These are phyloP conservation scores for Amazona finschi DNA, from an alignment of 2,797 vertebrate species.

Conservation along the genomic window DNA sequence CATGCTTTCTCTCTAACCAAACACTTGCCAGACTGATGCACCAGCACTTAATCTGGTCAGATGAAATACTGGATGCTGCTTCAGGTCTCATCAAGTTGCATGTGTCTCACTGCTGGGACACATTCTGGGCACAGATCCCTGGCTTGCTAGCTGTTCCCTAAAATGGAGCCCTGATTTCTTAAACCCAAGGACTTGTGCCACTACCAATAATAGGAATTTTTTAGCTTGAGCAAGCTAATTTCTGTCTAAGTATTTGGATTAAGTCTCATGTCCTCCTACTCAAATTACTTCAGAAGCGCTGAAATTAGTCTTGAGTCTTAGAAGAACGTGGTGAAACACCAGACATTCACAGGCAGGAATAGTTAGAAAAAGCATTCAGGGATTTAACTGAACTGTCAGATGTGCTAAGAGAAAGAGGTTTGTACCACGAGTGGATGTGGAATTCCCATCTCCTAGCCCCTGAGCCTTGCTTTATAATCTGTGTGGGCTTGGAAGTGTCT, in stretches of 20 bases:
- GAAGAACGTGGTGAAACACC: not conserved
- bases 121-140: not conserved
- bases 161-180: not conserved
- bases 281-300: not conserved
- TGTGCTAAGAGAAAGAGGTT: not conserved
- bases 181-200: not conserved
- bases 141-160: not conserved
- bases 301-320: not conserved
- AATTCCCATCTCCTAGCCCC: not conserved
- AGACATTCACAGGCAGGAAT: not conserved
- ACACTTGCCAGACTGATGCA: not conserved
- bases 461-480: not conserved
- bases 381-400: not conserved
- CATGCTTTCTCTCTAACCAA: fast-evolving
- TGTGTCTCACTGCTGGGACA: not conserved
- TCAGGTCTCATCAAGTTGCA: not conserved
- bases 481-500: not conserved
- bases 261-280: not conserved
- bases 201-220: not conserved
- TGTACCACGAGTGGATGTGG: not conserved
- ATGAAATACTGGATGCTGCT: not conserved
- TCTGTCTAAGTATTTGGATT: not conserved
- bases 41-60: not conserved
- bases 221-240: not conserved
- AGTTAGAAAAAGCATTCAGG: not conserved